Evolutionary conservation across 2,797 vertebrate species (phyloP).

Genomic region (Hemitrygon akajei): DNA sequence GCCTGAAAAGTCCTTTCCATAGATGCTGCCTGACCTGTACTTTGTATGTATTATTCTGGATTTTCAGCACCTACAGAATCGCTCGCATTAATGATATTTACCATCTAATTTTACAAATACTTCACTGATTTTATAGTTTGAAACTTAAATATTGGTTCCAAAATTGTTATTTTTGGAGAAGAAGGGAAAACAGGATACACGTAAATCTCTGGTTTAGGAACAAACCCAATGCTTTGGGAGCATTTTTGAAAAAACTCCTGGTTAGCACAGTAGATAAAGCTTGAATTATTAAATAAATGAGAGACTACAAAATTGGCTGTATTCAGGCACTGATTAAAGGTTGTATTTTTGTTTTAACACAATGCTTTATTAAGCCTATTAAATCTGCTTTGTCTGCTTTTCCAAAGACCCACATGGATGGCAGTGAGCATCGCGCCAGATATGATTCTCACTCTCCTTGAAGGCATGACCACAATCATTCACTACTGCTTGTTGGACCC

Average conservation of each 20-base stretch:
- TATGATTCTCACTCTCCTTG: slow-evolving; percentile 87
- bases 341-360: background rate
- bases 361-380: background rate
- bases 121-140: background rate
- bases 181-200: background rate
- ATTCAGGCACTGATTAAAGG: background rate
- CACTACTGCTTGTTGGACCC: slow-evolving; percentile 95
- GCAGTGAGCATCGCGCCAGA: slow-evolving; percentile 90
- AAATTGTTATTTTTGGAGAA: background rate
- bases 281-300: background rate
- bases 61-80: no score
- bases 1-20: no score
- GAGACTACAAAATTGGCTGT: background rate
- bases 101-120: background rate
- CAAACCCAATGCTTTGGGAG: no score
- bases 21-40: no score
- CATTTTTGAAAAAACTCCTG: no score
- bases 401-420: slow-evolving; percentile 85
- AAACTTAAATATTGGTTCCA: background rate
- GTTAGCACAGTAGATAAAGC: background rate
- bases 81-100: background rate
- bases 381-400: slow-evolving; percentile 26
- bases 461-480: slow-evolving; percentile 92
- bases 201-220: no score
- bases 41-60: no score